Conservation (phyloP, 2,888 invertebrate species). For the Tiliacea citrago region DNA sequence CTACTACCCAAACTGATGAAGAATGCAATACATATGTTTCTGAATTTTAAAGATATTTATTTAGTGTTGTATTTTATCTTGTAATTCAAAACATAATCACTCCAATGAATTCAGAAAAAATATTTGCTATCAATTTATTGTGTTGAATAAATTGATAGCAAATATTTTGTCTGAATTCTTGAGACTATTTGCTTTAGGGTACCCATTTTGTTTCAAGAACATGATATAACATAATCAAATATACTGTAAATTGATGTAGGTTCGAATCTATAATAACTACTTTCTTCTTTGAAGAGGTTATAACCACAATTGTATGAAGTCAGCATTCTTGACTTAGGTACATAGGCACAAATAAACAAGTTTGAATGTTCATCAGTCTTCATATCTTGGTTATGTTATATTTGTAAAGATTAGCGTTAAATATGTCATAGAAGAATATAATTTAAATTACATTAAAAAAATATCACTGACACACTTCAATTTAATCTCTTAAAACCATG, state of each 20-base stretch:
- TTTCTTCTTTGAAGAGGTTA: slow-evolving; percentile 34
- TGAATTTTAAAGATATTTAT: background rate
- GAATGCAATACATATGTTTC: background rate
- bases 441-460: background rate
- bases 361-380: background rate
- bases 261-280: background rate
- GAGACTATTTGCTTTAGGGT: background rate
- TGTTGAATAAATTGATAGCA: too few species aligned
- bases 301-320: slow-evolving; percentile 4
- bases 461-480: background rate
- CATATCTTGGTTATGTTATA: background rate
- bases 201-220: background rate
- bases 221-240: background rate
- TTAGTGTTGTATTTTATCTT: background rate
- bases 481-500: background rate
- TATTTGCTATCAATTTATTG: background rate
- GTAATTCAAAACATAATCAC: background rate
- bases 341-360: background rate
- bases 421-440: background rate
- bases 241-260: background rate
- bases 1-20: background rate
- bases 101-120: background rate
- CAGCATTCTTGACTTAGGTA: background rate
- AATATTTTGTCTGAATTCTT: too few species aligned
- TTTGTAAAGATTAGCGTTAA: background rate